Evolutionary conservation across 2,113 vertebrate genomes (phyloP), one percentile per base, ranked within the genome.

Genomic region (Aleadryas rufinucha): DNA sequence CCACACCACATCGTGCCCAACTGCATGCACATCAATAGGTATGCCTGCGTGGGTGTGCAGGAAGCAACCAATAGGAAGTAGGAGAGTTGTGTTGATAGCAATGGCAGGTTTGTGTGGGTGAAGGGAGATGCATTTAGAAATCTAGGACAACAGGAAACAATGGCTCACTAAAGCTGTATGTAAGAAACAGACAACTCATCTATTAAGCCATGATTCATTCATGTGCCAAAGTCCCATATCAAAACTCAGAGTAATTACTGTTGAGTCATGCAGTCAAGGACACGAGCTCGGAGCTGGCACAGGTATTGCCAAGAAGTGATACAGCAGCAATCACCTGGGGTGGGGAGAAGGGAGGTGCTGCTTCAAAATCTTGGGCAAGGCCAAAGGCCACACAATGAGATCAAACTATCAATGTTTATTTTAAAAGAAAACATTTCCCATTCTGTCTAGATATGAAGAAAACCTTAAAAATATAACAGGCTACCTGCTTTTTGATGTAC

Each of bases 101-200:
- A 13, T 19, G 16, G n/a, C 33, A 33, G 44, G 16, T 47, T 68
- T 72, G 41, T 44, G 84, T 65, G 53, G 79, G 68, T 44, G 79
- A 84, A 77, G 65, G 83, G 39, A 77, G 42, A 50, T 16, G 6
- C 26, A n/a, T 49, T 69, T 71, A 64, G 9, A 82, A 89, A 85
- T 47, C 35, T 33, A 52, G 56, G 76, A 84, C 71, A 91, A 56
- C 77, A 89, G 86, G 84, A 96, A 94, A 85, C n/a, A 83, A 14
- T 22, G 41, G 49, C 39, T 87, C 70, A 53, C 54, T 42, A 83
- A 70, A 84, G 31, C 20, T 28, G 4, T 41, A 10, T 41, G 37
- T 65, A 83, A 93, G 82, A 70, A 86, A 66, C 24, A 65, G 57
- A 27, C 16, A 11, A 15, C 35, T 90, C 50, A 27, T 50, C n/a